Evolutionary conservation across 2,113 vertebrate genomes (phyloP).

Genomic region (Leucosticte australis): DNA sequence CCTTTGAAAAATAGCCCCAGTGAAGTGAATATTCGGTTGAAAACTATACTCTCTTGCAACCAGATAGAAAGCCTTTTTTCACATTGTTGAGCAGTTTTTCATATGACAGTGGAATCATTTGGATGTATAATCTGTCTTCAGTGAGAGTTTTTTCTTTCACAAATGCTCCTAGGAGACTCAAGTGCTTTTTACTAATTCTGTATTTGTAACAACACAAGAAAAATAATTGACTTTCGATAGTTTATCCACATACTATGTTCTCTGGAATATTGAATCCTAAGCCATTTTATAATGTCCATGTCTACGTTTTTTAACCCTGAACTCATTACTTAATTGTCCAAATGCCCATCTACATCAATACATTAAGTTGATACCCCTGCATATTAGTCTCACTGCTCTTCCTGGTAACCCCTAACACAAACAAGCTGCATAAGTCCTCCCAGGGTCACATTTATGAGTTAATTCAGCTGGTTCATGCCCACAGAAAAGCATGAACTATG

Average conservation of each 20-base stretch:
- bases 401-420: not conserved
- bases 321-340: not conserved
- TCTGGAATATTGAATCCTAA: not conserved
- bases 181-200: not conserved
- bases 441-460: not conserved
- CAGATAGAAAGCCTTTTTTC: not conserved
- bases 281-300: not conserved
- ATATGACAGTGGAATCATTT: not conserved
- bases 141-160: not conserved
- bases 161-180: not conserved
- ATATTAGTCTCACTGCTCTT: not conserved
- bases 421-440: not conserved
- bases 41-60: not conserved
- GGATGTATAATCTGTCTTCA: not conserved
- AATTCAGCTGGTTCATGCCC: not conserved
- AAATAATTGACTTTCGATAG: fast-evolving
- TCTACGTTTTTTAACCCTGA: not conserved
- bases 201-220: not conserved
- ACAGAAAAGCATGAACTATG: not conserved
- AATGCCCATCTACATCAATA: not conserved
- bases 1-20: not conserved
- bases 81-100: not conserved
- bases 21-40: not conserved
- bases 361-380: not conserved
- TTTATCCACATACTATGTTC: not conserved